Evolutionary conservation across 2,113 vertebrate genomes (phyloP).

Genomic region (Numida meleagris): DNA sequence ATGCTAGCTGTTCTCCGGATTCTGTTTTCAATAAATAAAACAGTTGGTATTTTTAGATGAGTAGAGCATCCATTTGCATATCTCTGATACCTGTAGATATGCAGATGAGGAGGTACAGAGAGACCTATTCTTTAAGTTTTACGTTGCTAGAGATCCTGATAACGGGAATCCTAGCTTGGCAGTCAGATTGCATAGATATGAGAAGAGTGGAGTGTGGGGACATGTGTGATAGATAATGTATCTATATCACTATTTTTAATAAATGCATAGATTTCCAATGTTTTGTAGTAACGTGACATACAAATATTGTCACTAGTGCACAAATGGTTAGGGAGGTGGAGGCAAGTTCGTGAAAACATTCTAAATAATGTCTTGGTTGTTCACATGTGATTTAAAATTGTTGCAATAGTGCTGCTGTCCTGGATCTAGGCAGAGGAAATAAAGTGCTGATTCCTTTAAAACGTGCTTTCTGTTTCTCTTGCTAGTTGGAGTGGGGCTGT

Average conservation of each 20-base stretch:
- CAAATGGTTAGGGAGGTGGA: background rate
- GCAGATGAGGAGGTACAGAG: background rate
- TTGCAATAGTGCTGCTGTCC: background rate
- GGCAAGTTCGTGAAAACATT: background rate
- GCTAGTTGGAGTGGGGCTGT: background rate
- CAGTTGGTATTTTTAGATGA: background rate
- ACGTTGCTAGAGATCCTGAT: background rate
- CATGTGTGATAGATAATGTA: background rate
- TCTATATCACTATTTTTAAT: background rate
- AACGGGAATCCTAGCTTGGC: conserved; percentile 2
- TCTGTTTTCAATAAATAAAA: background rate
- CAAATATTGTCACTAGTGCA: background rate
- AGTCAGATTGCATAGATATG: background rate
- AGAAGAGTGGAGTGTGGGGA: background rate
- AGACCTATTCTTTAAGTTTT: background rate
- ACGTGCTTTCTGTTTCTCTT: background rate
- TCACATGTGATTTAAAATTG: background rate
- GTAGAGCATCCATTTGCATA: background rate
- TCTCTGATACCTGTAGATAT: background rate
- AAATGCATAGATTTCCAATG: background rate
- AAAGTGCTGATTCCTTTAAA: background rate
- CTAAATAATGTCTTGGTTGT: background rate
- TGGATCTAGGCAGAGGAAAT: background rate
- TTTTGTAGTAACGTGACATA: background rate
- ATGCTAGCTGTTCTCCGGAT: background rate